phyloP scores from a whole-genome alignment of 2,797 vertebrate genomes.

The Anguilla megastoma region DNA sequence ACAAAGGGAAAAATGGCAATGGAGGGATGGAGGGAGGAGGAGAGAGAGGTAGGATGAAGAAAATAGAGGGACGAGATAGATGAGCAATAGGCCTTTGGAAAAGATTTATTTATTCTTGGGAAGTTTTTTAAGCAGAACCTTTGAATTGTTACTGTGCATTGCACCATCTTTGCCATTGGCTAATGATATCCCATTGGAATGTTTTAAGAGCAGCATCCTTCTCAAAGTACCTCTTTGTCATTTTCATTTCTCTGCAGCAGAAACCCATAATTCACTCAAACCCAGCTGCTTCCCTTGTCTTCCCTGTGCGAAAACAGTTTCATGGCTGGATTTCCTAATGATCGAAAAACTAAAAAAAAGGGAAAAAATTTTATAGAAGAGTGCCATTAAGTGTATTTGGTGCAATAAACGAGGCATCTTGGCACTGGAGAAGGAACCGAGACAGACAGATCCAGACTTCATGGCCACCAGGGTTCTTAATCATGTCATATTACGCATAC shows the following conservation, averaged over 20 bases:
- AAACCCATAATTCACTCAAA: constrained; percentile 63
- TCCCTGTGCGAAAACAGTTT: constrained; percentile 60
- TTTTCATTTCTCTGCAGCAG: constrained; percentile 64
- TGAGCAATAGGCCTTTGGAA: constrained; percentile 54
- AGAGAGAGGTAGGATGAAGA: not conserved
- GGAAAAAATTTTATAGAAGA: constrained; percentile 60
- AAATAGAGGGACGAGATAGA: constrained; percentile 20
- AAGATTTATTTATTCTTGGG: constrained; percentile 44
- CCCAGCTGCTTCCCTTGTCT: constrained; percentile 54
- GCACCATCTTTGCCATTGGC: constrained; percentile 58
- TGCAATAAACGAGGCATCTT: constrained; percentile 67
- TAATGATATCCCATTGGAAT: constrained; percentile 57
- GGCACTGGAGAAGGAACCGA: constrained; percentile 71
- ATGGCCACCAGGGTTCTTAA: constrained; percentile 74
- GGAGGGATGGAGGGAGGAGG: constrained; percentile 23
- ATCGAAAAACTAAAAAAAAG: constrained; percentile 52
- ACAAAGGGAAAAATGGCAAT: not conserved
- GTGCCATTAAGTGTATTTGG: constrained; percentile 69
- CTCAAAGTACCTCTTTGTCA: constrained; percentile 57
- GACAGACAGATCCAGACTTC: constrained; percentile 75
- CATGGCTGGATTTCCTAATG: constrained; percentile 61
- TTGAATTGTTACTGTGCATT: constrained; percentile 59
- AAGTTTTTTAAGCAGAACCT: constrained; percentile 50
- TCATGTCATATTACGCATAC: constrained; percentile 48
- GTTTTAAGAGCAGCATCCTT: constrained; percentile 49